These are phyloP conservation scores for Sciaenops ocellatus DNA, from an alignment of 2,797 vertebrate genomes.

Conservation along the genomic window DNA sequence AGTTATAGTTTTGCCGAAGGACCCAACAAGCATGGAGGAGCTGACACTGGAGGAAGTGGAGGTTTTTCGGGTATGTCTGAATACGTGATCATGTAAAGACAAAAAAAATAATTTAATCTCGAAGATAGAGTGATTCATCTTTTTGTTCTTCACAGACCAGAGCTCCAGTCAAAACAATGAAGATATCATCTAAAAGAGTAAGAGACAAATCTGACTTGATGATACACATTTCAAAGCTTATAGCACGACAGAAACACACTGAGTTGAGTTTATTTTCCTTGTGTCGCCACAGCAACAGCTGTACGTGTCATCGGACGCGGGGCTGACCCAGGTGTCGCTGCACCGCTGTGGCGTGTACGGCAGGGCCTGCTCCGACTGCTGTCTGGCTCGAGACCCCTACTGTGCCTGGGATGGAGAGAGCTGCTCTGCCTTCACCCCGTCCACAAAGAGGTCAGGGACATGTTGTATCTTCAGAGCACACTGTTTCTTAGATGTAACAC, in stretches of 20 bases:
- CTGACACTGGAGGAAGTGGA: slow-evolving; percentile 91
- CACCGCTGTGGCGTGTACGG: slow-evolving; percentile 90
- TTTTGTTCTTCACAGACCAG: slow-evolving; percentile 73
- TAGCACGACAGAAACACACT: slow-evolving; percentile 1
- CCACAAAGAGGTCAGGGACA: slow-evolving; percentile 85
- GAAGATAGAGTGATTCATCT: background rate
- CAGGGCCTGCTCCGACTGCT: slow-evolving; percentile 91
- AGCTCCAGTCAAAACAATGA: slow-evolving; percentile 87
- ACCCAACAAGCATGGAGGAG: slow-evolving; percentile 86
- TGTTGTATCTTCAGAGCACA: background rate
- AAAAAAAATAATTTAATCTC: background rate
- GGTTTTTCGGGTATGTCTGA: slow-evolving; percentile 86
- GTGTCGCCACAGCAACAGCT: slow-evolving; percentile 87
- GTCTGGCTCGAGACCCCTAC: slow-evolving; percentile 90
- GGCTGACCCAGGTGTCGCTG: slow-evolving; percentile 90
- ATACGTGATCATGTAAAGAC: background rate
- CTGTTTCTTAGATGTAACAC: background rate
- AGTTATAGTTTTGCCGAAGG: slow-evolving; percentile 89
- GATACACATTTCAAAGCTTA: background rate
- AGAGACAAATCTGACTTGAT: slow-evolving; percentile 45
- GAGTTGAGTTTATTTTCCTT: slow-evolving; percentile 26
- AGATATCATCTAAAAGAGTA: slow-evolving; percentile 89
- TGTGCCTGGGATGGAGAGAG: slow-evolving; percentile 91
- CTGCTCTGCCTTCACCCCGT: slow-evolving; percentile 89
- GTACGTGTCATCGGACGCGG: slow-evolving; percentile 89